Percentiles rank a stretch among this genome's conserved stretches.
Evolutionary conservation across 2,888 invertebrate species (phyloP).

Genomic region (Scaptomyza flava): DNA sequence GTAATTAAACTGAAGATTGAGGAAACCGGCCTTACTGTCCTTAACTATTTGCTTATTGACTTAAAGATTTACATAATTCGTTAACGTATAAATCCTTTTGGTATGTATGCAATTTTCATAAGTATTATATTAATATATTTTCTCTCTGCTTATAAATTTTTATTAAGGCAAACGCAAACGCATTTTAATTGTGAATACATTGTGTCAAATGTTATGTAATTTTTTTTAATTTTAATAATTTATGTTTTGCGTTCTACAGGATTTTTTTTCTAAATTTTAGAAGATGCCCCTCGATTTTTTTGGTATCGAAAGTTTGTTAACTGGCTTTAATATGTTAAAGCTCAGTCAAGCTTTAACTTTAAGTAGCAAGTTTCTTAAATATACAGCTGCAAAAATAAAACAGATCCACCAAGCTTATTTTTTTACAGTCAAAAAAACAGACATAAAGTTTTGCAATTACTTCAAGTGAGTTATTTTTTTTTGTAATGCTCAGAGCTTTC

Average conservation of each 20-base stretch:
- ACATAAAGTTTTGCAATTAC: no score
- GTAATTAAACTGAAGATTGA: slow-evolving; percentile 52
- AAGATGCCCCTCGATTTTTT: slow-evolving; percentile 19
- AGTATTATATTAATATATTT: not conserved
- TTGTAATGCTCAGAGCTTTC: no score
- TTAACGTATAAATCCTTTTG: not conserved
- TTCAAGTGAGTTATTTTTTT: no score
- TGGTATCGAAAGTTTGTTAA: slow-evolving; percentile 18
- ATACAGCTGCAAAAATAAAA: no score
- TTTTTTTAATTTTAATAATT: not conserved
- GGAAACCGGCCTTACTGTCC: slow-evolving; percentile 53
- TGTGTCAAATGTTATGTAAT: slow-evolving; percentile 27
- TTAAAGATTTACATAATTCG: slow-evolving; percentile 1
- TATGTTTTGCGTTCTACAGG: slow-evolving; percentile 8
- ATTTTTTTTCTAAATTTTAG: slow-evolving; percentile 17
- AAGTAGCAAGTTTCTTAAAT: slow-evolving; percentile 2
- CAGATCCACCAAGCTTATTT: no score
- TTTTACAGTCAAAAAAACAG: no score
- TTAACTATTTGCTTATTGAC: slow-evolving; percentile 16
- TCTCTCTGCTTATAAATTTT: slow-evolving; percentile 18
- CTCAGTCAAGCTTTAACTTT: slow-evolving; percentile 26
- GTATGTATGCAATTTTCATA: slow-evolving; percentile 7
- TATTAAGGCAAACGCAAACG: slow-evolving; percentile 68
- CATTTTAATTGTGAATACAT: slow-evolving; percentile 61
- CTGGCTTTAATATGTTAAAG: slow-evolving; percentile 38